phyloP scores from a whole-genome alignment of 2,113 vertebrate genomes.

The Marcusenius ussheri region DNA sequence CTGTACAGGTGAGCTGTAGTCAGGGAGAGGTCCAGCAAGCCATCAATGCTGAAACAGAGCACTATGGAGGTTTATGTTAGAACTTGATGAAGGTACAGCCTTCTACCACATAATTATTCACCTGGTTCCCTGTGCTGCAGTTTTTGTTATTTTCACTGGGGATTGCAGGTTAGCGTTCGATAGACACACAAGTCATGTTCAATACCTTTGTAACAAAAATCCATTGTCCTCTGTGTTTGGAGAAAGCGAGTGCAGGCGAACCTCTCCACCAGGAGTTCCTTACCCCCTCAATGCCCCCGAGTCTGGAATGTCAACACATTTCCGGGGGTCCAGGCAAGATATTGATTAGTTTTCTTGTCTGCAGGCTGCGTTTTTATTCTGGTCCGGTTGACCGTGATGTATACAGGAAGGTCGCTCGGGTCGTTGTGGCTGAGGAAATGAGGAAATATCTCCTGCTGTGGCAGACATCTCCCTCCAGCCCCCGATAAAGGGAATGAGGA shows the following conservation, averaged over 20 bases:
- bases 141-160: neutral
- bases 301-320: neutral
- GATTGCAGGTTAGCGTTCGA: neutral
- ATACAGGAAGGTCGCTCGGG: neutral
- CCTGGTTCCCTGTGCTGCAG: neutral
- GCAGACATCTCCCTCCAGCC: neutral
- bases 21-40: neutral
- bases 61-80: neutral
- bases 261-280: neutral
- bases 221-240: neutral
- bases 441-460: neutral
- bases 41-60: neutral
- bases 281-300: neutral
- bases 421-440: neutral
- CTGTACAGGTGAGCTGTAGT: neutral
- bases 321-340: neutral
- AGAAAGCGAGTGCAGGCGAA: neutral
- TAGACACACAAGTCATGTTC: neutral
- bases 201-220: neutral
- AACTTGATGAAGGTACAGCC: neutral
- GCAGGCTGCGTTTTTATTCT: neutral
- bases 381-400: neutral
- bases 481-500: neutral
- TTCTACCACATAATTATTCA: neutral
- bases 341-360: neutral